phyloP scores from a whole-genome alignment of 30 jellyfish, hydroid and myxozoan species.

The Chrysaora quinquecirrha region DNA sequence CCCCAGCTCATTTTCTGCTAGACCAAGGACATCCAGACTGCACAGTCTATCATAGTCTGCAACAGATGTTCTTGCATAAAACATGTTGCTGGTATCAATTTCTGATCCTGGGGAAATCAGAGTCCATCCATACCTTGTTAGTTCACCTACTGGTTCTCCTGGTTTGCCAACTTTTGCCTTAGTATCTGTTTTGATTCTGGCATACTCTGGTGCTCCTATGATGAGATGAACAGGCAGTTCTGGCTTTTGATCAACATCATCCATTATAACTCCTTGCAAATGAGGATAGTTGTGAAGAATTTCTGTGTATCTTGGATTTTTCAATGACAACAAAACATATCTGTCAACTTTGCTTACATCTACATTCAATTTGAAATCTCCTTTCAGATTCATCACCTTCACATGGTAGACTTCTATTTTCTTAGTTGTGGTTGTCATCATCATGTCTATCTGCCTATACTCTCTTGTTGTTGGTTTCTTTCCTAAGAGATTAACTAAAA shows the following conservation, averaged over 20 bases:
- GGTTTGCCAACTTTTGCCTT: not conserved
- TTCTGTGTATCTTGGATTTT: conserved; percentile 43
- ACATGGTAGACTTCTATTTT: conserved; percentile 57
- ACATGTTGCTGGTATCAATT: conserved; percentile 4
- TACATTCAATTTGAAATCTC: conserved; percentile 43
- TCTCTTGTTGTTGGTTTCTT: conserved; percentile 48
- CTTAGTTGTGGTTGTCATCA: conserved; percentile 55
- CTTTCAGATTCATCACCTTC: conserved; percentile 22
- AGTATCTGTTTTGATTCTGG: not conserved
- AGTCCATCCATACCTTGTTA: conserved; percentile 22
- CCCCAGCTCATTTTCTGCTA: not conserved
- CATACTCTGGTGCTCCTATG: not conserved
- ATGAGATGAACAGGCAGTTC: not conserved
- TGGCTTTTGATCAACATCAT: conserved; percentile 14
- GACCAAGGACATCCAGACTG: conserved; percentile 43
- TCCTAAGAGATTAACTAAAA: conserved; percentile 31
- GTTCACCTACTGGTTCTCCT: conserved; percentile 50
- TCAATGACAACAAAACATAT: conserved; percentile 27
- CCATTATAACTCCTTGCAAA: conserved; percentile 42
- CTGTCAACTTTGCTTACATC: conserved; percentile 65
- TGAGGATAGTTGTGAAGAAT: conserved; percentile 28
- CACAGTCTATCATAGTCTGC: conserved; percentile 38
- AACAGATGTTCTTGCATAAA: not conserved
- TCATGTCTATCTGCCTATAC: conserved; percentile 61
- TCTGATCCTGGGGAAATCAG: conserved; percentile 33